Base-by-base conservation (phyloP, 1,140 invertebrate species). In the Subanguina moxae region DNA sequence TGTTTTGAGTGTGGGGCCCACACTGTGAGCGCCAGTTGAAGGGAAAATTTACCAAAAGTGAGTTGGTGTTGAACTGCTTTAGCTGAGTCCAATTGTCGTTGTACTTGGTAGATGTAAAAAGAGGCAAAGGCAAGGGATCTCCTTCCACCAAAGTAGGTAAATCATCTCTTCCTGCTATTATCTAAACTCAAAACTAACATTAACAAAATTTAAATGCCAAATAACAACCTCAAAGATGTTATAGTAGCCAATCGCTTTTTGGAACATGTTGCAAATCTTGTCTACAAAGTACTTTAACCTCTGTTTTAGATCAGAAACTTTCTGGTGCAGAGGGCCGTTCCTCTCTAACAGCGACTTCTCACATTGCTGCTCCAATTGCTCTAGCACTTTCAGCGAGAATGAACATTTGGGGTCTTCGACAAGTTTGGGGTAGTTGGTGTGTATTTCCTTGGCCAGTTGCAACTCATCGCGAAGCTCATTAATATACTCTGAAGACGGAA, bases 91-190 rank as follows among this genome's bases (percentile, higher is more conserved):
- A 64, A 64, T 71, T 71, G 17, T 71, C 70, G 15, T 32, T 30
- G 57, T 62, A 65, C 13, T 71, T 65, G n/a, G 32, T 57, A 11
- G 69, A 70, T 15, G 28, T 70, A 43, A 71, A 71, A 45, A 71
- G 69, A 19, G 42, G 23, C 27, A 71, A 38, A 25, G 72, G 57
- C 27, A 71, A 30, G 0, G 32, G 21, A 0, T 71, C 69, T 13
- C 69, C 69, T n/a, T 71, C 69, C 15, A 72, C 45, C 52, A 71
- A 19, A 28, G 71, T 67, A 1, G 69, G 67, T 32, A 71, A 64
- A 72, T 71, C 69, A 46, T 64, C 62, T 28, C 62, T 23, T 19
- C 62, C 62, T 5, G 62, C n/a, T 56, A 64, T n/a, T 19, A 64
- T 58, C 62, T 64, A 64, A 64, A 64, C 17, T 28, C 58, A 25